phyloP scores from a whole-genome alignment of 2,797 vertebrate species.

The Hapalemur alaotrensis region DNA sequence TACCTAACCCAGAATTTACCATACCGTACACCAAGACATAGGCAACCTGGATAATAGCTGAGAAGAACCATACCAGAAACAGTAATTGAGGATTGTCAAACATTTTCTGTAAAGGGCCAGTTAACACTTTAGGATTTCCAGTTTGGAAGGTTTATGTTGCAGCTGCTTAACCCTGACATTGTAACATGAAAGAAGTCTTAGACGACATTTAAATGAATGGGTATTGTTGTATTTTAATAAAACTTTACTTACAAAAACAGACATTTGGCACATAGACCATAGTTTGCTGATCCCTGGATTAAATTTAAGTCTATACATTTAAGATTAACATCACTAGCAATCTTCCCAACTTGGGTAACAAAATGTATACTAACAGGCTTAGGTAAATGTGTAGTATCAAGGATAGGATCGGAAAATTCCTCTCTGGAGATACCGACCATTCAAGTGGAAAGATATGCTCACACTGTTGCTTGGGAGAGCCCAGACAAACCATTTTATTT shows the following conservation, averaged over 20 bases:
- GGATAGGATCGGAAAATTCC: neutral
- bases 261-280: neutral
- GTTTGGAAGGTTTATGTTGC: neutral
- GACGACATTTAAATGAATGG: neutral
- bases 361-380: neutral
- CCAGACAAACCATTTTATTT: neutral
- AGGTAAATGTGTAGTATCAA: neutral
- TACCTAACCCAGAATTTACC: neutral
- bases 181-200: neutral
- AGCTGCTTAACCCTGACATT: neutral
- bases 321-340: neutral
- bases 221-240: neutral
- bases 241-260: neutral
- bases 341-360: neutral
- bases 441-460: neutral
- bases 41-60: neutral
- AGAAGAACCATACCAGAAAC: neutral
- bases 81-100: neutral
- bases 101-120: neutral
- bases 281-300: neutral
- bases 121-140: neutral
- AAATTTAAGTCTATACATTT: neutral
- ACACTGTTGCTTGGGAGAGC: neutral
- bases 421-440: neutral
- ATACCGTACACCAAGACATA: neutral